A percentile compares a stretch with the other conserved stretches of the same genome.
These are phyloP conservation scores for Agrochola lota DNA, from an alignment of 2,888 invertebrate species.

Conservation along the genomic window DNA sequence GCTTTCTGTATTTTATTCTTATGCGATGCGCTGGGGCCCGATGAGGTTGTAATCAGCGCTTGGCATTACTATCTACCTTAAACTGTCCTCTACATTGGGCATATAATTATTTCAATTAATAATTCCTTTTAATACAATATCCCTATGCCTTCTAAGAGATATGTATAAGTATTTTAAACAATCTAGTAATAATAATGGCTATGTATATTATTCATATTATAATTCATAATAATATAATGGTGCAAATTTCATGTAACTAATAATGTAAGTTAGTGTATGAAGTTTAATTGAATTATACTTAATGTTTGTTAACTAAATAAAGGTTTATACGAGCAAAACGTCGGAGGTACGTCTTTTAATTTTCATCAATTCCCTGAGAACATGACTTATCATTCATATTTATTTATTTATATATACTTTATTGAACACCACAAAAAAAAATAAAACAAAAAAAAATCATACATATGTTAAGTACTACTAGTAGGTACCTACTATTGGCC, in stretches of 20 bases:
- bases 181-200: conserved; percentile 18
- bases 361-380: background rate
- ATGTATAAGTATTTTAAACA: conserved; percentile 17
- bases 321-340: conserved; percentile 51
- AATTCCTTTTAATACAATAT: conserved; percentile 14
- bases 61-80: background rate
- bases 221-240: conserved; percentile 15
- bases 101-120: conserved; percentile 7
- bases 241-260: conserved; percentile 59
- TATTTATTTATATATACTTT: no score
- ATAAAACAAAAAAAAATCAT: no score
- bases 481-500: background rate
- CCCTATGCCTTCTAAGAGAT: conserved; percentile 22
- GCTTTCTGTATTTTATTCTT: background rate
- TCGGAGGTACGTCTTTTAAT: background rate
- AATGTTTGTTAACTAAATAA: conserved; percentile 64
- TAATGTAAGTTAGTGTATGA: conserved; percentile 53
- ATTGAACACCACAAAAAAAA: no score
- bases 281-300: conserved; percentile 53
- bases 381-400: background rate
- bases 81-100: background rate
- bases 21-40: background rate
- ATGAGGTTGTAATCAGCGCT: background rate
- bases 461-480: background rate
- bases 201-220: conserved; percentile 22